Evolutionary conservation across 2,797 vertebrate genomes (phyloP).

Genomic region (Catostomus latipinnis): DNA sequence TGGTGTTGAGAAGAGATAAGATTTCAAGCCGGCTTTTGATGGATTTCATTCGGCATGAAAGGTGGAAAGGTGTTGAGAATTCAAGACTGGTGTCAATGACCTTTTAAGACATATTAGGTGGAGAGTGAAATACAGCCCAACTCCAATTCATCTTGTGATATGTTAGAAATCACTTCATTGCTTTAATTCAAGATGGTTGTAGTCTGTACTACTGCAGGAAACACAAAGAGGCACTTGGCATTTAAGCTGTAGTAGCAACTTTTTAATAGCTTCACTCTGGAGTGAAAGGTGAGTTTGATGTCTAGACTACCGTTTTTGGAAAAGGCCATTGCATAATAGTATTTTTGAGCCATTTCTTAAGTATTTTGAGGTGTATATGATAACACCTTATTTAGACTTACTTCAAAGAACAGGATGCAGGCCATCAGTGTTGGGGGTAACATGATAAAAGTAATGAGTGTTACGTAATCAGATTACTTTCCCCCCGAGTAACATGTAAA

Average conservation of each 20-base stretch:
- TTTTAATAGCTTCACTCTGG: constrained; percentile 20
- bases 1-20: constrained; percentile 39
- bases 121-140: not conserved
- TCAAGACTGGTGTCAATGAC: constrained; percentile 18
- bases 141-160: constrained; percentile 20
- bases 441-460: too few relatives aligned
- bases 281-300: constrained; percentile 13
- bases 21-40: constrained; percentile 32
- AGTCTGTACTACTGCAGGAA: not conserved
- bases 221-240: constrained; percentile 29
- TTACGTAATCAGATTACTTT: too few relatives aligned
- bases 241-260: constrained; percentile 10
- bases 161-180: not conserved
- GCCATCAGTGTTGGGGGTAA: not conserved
- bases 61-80: not conserved
- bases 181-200: constrained; percentile 1
- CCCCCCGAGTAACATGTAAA: too few relatives aligned
- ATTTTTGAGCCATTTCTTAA: constrained; percentile 1
- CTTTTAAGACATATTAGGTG: constrained; percentile 34
- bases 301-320: not conserved
- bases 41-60: constrained; percentile 37
- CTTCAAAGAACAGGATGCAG: not conserved
- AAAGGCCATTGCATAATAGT: constrained; percentile 3
- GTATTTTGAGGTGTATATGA: not conserved
- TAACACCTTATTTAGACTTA: not conserved